A percentile compares a stretch with the other conserved stretches of the same genome.
phyloP scores from a whole-genome alignment of 30 jellyfish, hydroid and myxozoan species.

The Catostylus mosaicus region DNA sequence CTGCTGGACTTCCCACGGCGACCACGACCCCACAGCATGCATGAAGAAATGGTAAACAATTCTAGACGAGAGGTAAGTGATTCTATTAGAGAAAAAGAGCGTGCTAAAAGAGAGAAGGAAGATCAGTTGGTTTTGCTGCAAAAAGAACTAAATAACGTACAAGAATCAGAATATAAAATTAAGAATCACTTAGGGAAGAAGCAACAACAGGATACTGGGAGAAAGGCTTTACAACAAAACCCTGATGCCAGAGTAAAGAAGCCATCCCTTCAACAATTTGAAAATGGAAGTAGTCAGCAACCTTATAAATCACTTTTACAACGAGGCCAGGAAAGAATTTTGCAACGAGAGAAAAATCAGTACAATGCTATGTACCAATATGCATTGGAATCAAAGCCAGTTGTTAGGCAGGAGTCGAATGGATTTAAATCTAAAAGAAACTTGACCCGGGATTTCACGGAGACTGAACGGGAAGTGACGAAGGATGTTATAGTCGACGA shows the following conservation, averaged over 20 bases:
- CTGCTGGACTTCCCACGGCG: conserved; percentile 39
- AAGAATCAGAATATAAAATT: conserved; percentile 26
- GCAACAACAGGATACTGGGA: background rate
- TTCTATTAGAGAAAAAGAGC: conserved; percentile 40
- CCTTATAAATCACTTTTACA: conserved; percentile 29
- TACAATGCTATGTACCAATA: background rate
- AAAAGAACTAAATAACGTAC: conserved; percentile 27
- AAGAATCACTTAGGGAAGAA: background rate
- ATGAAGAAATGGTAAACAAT: conserved; percentile 41
- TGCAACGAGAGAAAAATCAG: conserved; percentile 32
- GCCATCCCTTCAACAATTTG: background rate
- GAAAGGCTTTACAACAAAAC: background rate
- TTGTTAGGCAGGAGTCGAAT: background rate
- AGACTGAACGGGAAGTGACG: background rate
- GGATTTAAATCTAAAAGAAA: background rate
- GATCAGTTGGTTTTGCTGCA: conserved; percentile 38
- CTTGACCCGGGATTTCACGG: background rate
- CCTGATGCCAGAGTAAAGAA: background rate
- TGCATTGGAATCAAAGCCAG: background rate
- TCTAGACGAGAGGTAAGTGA: conserved; percentile 20
- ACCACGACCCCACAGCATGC: conserved; percentile 62
- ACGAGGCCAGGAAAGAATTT: conserved; percentile 52
- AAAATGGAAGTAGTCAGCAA: background rate
- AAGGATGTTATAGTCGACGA: background rate
- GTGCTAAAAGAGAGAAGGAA: conserved; percentile 59